Percentiles rank a stretch among this genome's conserved stretches.
These are phyloP conservation scores for Nymphalis io DNA, from an alignment of 1,140 invertebrate genomes.

Conservation along the genomic window DNA sequence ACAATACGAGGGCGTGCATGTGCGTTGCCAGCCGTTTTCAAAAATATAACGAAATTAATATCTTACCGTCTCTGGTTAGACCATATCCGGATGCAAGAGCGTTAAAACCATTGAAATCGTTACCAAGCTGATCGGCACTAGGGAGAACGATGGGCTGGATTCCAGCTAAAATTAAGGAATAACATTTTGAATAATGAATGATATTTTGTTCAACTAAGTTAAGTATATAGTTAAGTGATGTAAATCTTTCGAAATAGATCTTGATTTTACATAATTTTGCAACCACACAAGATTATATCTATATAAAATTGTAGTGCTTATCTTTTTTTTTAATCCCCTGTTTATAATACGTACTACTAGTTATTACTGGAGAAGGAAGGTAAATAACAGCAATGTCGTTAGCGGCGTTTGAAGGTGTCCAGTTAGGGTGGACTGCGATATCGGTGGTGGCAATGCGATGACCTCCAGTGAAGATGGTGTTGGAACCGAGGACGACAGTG, in stretches of 20 bases:
- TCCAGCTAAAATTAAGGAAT: constrained; percentile 42
- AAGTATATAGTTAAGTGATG: no score
- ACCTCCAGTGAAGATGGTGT: constrained; percentile 51
- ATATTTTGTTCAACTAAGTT: no score
- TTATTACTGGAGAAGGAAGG: constrained; percentile 39
- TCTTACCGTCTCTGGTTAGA: constrained; percentile 43
- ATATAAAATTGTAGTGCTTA: no score
- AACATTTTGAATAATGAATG: background rate
- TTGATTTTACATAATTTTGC: no score
- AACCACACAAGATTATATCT: no score
- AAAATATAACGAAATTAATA: background rate
- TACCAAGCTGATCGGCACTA: constrained; percentile 23
- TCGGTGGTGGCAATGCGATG: constrained; percentile 42
- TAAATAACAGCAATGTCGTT: constrained; percentile 56
- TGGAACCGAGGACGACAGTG: constrained; percentile 52
- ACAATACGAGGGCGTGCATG: no score
- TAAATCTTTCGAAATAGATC: no score
- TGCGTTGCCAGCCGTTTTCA: no score
- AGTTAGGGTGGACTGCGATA: constrained; percentile 48
- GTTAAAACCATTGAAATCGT: constrained; percentile 37
- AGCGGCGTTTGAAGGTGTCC: constrained; percentile 36
- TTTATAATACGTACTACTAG: constrained; percentile 47
- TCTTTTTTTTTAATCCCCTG: no score
- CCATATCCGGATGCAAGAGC: constrained; percentile 50
- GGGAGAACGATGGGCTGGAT: constrained; percentile 55